These are phyloP conservation scores for Drosophila insularis DNA, from an alignment of 1,140 invertebrate genomes.

Conservation along the genomic window DNA sequence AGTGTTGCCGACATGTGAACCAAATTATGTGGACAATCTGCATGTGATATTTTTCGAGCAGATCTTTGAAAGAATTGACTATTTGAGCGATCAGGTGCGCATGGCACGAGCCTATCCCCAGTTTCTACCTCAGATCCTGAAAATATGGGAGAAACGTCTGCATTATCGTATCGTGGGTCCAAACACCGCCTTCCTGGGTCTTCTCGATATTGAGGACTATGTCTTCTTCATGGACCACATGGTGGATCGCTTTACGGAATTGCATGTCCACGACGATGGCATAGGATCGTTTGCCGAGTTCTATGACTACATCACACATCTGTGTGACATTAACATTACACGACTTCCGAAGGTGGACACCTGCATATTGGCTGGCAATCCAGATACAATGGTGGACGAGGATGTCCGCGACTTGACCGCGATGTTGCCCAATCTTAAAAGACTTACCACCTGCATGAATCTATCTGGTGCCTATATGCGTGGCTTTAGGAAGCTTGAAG, in stretches of 20 bases:
- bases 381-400: conserved; percentile 51
- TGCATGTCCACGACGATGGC: conserved; percentile 65
- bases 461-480: conserved; percentile 52
- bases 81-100: conserved; percentile 59
- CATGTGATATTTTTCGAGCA: conserved; percentile 72
- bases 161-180: conserved; percentile 53
- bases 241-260: conserved; percentile 49
- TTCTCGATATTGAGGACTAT: conserved; percentile 66
- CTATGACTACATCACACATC: conserved; percentile 62
- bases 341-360: conserved; percentile 48
- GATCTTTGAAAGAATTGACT: conserved; percentile 64
- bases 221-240: conserved; percentile 71
- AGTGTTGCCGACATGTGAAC: conserved; percentile 9
- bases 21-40: conserved; percentile 67
- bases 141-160: conserved; percentile 48
- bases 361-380: conserved; percentile 54
- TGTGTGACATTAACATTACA: conserved; percentile 58
- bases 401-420: conserved; percentile 54
- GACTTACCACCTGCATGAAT: conserved; percentile 64
- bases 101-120: conserved; percentile 73
- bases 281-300: conserved; percentile 61
- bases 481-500: conserved; percentile 57
- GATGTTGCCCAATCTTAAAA: conserved; percentile 61
- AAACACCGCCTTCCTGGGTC: conserved; percentile 48
- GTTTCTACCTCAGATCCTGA: conserved; percentile 51